Evolutionary conservation across 2,797 vertebrate species (phyloP).

Genomic region (Leptodactylus fallax): DNA sequence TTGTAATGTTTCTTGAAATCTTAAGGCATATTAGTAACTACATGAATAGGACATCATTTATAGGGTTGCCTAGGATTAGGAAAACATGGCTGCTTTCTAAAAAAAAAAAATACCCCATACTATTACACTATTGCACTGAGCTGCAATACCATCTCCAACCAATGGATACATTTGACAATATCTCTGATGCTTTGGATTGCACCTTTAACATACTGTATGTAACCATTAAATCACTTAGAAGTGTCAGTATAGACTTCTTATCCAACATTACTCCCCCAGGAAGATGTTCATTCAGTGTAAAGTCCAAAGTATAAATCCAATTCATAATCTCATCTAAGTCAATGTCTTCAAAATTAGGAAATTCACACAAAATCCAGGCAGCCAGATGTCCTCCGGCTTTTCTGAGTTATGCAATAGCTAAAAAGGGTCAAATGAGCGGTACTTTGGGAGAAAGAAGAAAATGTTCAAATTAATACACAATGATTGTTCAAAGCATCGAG

Average conservation of each 20-base stretch:
- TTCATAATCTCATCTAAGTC: background rate
- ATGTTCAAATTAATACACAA: conserved; percentile 11
- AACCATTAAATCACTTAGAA: too few species aligned
- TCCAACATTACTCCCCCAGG: background rate
- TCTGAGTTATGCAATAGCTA: background rate
- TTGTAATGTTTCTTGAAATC: too few species aligned
- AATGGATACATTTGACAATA: too few species aligned
- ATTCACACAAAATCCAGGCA: background rate
- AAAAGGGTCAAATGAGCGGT: background rate
- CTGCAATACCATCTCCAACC: too few species aligned
- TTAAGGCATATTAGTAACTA: too few species aligned
- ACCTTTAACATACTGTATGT: too few species aligned
- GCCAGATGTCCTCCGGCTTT: background rate
- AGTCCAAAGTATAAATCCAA: background rate
- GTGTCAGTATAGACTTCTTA: background rate
- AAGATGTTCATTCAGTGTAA: background rate
- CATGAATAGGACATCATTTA: too few species aligned
- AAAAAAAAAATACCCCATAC: too few species aligned
- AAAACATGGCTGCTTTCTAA: too few species aligned
- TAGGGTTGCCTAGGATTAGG: too few species aligned
- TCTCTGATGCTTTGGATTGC: too few species aligned
- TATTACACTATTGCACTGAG: too few species aligned
- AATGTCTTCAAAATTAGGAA: background rate
- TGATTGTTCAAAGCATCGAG: conserved; percentile 5
- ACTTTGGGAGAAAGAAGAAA: conserved; percentile 4